Conservation (phyloP, 2,888 invertebrate species). For the Pterostichus madidus region DNA sequence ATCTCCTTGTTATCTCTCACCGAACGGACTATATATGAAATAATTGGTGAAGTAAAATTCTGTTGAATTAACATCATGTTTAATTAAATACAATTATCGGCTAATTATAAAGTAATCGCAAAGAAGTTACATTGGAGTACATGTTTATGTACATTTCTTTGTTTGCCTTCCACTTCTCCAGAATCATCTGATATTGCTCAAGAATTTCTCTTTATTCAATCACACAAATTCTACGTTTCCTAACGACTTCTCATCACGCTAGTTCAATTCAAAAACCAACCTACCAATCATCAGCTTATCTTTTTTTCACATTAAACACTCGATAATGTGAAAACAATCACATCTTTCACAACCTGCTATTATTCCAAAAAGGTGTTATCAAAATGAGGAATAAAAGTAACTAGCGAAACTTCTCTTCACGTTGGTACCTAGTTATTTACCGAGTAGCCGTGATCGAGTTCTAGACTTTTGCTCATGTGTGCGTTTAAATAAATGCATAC, state of each 20-base stretch:
- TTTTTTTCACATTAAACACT: conserved; percentile 1
- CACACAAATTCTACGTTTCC: conserved; percentile 10
- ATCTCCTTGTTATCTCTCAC: too few relatives aligned
- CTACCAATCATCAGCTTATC: conserved; percentile 7
- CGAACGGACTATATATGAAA: too few relatives aligned
- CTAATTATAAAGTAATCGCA: too few relatives aligned
- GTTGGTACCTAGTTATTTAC: conserved; percentile 25
- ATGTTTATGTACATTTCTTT: background rate
- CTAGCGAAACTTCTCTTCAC: background rate
- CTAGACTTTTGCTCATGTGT: background rate
- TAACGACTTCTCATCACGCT: conserved; percentile 16
- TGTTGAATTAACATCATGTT: too few relatives aligned
- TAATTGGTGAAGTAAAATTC: too few relatives aligned
- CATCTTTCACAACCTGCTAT: conserved; percentile 6
- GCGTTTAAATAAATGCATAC: conserved; percentile 47
- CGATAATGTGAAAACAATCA: conserved; percentile 43
- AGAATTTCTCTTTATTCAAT: conserved; percentile 8
- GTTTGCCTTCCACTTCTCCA: background rate
- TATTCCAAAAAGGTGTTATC: conserved; percentile 17
- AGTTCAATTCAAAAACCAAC: background rate
- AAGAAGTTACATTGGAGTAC: too few relatives aligned
- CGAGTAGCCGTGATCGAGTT: background rate
- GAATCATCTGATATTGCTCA: background rate
- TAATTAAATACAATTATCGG: too few relatives aligned
- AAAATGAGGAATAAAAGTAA: conserved; percentile 15